Evolutionary conservation across 2,888 invertebrate genomes (phyloP), one percentile per base, ranked within the genome.

Genomic region (Cantharis rufa): DNA sequence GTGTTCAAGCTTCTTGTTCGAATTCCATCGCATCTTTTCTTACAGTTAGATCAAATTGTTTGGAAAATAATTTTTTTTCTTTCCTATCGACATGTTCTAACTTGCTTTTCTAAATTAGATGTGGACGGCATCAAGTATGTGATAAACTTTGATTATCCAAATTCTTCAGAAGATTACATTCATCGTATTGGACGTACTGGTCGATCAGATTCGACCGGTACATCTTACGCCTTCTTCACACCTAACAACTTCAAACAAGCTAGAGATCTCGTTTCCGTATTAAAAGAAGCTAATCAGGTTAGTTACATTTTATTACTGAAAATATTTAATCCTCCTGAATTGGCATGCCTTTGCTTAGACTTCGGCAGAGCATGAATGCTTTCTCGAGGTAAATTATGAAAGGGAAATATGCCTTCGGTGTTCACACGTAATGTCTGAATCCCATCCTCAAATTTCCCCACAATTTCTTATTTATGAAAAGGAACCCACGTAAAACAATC

Each of bases 91-190:
- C 10, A 71, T 61, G n/a, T 16, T 70, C 10, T 69, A 24, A 71
- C 63, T 27, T 15, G n/a, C 9, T 15, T 21, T 64, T 71, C 28
- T 28, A 15, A 13, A 89, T 86, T 91, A 98, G 97, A 98, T 93
- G 97, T 98, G 86, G 96, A 97, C 88, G 97, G 97, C 87, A 96
- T 98, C 86, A 97, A 96, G 90, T 97, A 94, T 90, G 98, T 98
- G 82, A 96, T 98, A 88, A 98, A 98, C 91, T 97, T 94, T 91
- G 98, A 98, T 90, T 98, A 97, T 89, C 98, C 98, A 75, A 95
- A 95, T 88, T 96, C 96, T 78, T 96, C 96, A 74, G 98, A 98
- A 88, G 97, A 98, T 89, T 98, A 98, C 88, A 96, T 98, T 85
- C 98, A 98, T 89, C 93, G 98, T 80, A 98, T 98, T 88, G 98